A percentile compares a stretch with the other conserved stretches of the same genome.
These are phyloP conservation scores for Gymnodraco acuticeps DNA, from an alignment of 2,797 vertebrate genomes.

Conservation along the genomic window DNA sequence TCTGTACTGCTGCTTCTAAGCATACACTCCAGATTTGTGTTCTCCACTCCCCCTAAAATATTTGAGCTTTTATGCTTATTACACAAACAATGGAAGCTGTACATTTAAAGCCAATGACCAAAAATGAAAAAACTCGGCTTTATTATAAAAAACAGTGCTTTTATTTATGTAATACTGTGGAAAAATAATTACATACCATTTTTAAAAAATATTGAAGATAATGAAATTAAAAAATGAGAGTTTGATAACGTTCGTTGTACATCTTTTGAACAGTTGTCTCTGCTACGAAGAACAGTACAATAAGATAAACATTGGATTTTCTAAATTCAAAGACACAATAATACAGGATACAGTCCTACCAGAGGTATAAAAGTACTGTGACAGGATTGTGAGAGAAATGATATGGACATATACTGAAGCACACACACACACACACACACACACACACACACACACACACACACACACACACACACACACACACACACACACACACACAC, in stretches of 20 bases:
- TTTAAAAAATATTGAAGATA: constrained; percentile 89
- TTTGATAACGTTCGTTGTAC: constrained; percentile 85
- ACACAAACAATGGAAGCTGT: neutral
- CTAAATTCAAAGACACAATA: constrained; percentile 89
- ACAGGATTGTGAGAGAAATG: constrained; percentile 86
- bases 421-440: constrained; percentile 59
- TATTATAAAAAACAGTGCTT: constrained; percentile 89
- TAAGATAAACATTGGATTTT: constrained; percentile 86
- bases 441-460: constrained; percentile 47
- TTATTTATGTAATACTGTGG: constrained; percentile 91
- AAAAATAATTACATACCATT: constrained; percentile 92
- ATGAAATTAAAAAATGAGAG: constrained; percentile 87
- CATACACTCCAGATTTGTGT: neutral
- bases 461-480: constrained; percentile 48
- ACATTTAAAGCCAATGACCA: neutral
- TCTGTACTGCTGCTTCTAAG: neutral
- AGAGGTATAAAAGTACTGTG: constrained; percentile 89
- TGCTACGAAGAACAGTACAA: constrained; percentile 90
- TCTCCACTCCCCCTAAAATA: neutral
- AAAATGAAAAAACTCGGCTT: constrained; percentile 18
- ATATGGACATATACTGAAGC: constrained; percentile 81
- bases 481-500: constrained; percentile 56
- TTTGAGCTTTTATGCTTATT: no score
- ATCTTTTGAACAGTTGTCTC: constrained; percentile 85
- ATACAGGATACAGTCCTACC: constrained; percentile 90